These are phyloP conservation scores for Tamias sibiricus DNA, from an alignment of 2,113 vertebrate genomes.

Conservation along the genomic window DNA sequence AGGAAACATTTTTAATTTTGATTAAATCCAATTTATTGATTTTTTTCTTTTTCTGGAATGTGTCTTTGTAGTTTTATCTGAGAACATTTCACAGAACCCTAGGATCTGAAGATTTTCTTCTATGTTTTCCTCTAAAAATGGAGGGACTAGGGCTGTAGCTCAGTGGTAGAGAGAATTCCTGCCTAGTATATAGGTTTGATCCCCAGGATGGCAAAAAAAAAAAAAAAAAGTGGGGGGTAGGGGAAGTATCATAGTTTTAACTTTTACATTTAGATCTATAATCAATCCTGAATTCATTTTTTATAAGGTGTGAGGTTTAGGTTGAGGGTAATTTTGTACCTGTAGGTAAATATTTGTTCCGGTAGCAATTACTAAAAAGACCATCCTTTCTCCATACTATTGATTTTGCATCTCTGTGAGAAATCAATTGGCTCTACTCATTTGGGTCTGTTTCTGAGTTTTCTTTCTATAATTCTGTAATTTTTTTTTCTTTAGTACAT, in stretches of 20 bases:
- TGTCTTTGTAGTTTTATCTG: not conserved
- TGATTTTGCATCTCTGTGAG: not conserved
- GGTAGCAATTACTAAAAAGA: not conserved
- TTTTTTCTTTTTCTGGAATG: not conserved
- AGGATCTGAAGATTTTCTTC: not conserved
- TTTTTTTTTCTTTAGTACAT: not conserved
- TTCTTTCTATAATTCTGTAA: not conserved
- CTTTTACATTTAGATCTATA: not conserved
- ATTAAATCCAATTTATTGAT: not conserved
- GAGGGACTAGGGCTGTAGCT: not conserved
- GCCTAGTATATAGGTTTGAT: no score
- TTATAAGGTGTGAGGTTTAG: not conserved
- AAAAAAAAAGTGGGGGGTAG: not conserved
- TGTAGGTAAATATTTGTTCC: not conserved
- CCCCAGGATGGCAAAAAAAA: not conserved
- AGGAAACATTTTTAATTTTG: not conserved
- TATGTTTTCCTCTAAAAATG: not conserved
- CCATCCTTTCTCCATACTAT: not conserved
- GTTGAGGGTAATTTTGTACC: not conserved
- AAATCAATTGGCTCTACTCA: not conserved
- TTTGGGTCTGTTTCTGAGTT: not conserved
- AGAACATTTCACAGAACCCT: not conserved
- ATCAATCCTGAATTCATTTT: not conserved
- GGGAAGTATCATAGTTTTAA: not conserved
- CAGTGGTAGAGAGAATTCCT: not conserved